phyloP scores from a whole-genome alignment of 1,140 invertebrate species.

The Conus betulinus region DNA sequence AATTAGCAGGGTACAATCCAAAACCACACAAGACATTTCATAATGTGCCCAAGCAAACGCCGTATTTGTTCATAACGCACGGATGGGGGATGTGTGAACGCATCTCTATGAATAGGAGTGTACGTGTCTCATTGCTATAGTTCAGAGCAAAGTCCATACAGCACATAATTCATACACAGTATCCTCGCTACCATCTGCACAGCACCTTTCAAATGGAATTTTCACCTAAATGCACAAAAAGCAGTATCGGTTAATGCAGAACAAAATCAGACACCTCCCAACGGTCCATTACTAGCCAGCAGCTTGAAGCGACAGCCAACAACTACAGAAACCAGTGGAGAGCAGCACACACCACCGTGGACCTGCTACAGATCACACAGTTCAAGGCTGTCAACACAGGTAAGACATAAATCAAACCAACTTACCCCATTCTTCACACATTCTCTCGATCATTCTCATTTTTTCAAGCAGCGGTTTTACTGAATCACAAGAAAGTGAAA shows the following conservation, averaged over 20 bases:
- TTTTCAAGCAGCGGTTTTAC: background rate
- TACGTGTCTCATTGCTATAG: background rate
- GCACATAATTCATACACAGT: background rate
- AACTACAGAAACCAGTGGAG: background rate
- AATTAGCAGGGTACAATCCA: background rate
- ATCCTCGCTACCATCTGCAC: background rate
- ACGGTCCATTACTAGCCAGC: background rate
- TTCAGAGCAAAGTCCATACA: background rate
- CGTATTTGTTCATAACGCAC: background rate
- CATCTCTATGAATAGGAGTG: background rate
- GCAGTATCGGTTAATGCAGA: background rate
- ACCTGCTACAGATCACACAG: background rate
- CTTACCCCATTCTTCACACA: background rate
- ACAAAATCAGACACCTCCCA: background rate
- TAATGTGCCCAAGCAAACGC: background rate
- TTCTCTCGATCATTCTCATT: background rate
- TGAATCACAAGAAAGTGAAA: background rate
- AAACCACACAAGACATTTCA: background rate
- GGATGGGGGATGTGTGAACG: background rate
- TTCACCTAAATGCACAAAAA: background rate
- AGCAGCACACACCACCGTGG: background rate
- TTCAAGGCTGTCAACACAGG: background rate
- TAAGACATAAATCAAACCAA: background rate
- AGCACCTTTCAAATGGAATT: constrained; percentile 17
- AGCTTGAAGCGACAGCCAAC: background rate